Base-by-base conservation (phyloP, 2,888 invertebrate species). In the Amphipyra berbera region DNA sequence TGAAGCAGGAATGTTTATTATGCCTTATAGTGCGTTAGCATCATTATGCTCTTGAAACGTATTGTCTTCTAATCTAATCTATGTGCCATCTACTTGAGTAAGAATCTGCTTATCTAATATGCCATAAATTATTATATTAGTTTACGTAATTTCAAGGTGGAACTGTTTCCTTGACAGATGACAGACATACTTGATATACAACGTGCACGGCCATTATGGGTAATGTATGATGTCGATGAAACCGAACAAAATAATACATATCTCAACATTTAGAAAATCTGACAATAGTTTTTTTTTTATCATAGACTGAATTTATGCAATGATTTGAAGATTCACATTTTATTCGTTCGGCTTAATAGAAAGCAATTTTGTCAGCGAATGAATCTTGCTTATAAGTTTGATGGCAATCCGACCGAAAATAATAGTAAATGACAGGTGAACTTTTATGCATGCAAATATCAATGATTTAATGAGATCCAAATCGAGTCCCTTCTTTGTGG, bases 401-500 rank as follows among this genome's bases (percentile, higher is more conserved):
- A 50, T 60, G 44, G 10, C 2, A 40, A 37, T 5, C 30, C 46
- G 42, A 55, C 6, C 50, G 33, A 35, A 53, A 68, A 47, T 55
- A 63, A 73, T 46, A 37, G 14, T 38, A 63, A 58, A 38, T 61
- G 73, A 63, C 60, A 53, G 14, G 12, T 50, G 37, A 57, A 69
- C 42, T 52, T 62, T 59, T 56, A 50, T 68, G 58, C 59, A 68
- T 68, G 68, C 60, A 73, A 76, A 76, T 61, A 46, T 72, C 66
- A 66, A 64, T 69, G 65, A 61, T 80, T 61, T 81, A 78, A 81
- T 80, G 76, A 73, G 73, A 75, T 76, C 54, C 68, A 66, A 81
- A 78, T 81, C 61, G 55, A 80, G 68, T 68, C 69, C 76, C 73
- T 79, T 81, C 76, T 76, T 76, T 81, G 78, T 76, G 82, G 84